Conservation (phyloP, 2,113 vertebrate genomes). For the Saccopteryx leptura region DNA sequence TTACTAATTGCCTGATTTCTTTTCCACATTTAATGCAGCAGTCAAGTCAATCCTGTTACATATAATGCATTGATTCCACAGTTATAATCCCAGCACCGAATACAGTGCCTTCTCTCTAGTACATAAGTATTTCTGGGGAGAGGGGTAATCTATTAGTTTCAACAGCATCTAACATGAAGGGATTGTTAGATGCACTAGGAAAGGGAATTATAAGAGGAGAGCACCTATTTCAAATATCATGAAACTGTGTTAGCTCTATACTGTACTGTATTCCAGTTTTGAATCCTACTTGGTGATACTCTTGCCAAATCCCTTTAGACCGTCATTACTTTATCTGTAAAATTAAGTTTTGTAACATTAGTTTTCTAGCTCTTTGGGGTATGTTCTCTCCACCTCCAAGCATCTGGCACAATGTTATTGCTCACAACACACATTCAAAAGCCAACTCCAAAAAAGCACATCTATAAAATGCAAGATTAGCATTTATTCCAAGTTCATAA, state of each 20-base stretch:
- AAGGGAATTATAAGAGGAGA: not conserved
- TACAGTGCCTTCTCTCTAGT: not conserved
- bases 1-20: conserved; percentile 21
- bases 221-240: not conserved
- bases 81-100: conserved; percentile 32
- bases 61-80: not conserved
- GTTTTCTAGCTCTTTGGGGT: conserved; percentile 20
- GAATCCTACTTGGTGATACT: not conserved
- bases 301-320: conserved; percentile 18
- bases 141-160: not conserved
- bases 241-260: not conserved
- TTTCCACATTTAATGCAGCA: conserved; percentile 42
- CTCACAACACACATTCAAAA: conserved; percentile 15
- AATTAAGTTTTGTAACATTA: not conserved
- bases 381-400: not conserved
- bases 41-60: not conserved
- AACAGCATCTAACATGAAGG: not conserved
- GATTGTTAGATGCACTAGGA: conserved; percentile 5
- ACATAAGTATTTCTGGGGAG: not conserved
- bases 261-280: not conserved
- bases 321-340: conserved; percentile 10
- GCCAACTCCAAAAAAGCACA: conserved; percentile 14
- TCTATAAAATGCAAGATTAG: conserved; percentile 24
- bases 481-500: conserved; percentile 20
- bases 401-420: not conserved